Evolutionary conservation across 92 coral and sea anemone species (phyloP).

Genomic region (Parazoanthus darwini): DNA sequence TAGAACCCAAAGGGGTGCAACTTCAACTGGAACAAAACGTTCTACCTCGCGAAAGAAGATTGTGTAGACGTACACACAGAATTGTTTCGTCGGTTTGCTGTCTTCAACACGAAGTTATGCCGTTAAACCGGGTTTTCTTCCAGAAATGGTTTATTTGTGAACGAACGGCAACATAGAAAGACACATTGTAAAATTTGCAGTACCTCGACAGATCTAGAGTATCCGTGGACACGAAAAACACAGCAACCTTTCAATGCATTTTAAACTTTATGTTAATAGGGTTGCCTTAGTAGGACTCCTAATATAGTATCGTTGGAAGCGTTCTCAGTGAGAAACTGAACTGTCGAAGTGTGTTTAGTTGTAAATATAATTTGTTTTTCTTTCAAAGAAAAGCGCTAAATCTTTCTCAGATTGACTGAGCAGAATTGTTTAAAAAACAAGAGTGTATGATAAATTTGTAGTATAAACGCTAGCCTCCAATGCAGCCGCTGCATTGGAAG

Average conservation of each 20-base stretch:
- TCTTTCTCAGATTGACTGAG: background rate
- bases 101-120: background rate
- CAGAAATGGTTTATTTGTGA: background rate
- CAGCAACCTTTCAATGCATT: too few species aligned
- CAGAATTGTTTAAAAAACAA: background rate
- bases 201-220: background rate
- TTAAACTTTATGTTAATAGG: too few species aligned
- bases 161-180: background rate
- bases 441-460: too few species aligned
- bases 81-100: background rate
- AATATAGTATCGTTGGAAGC: background rate
- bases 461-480: too few species aligned
- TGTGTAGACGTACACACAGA: background rate
- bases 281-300: too few species aligned
- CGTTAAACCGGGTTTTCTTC: background rate
- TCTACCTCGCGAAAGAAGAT: constrained; percentile 39
- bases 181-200: background rate
- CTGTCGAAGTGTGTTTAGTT: background rate
- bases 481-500: too few species aligned
- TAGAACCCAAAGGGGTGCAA: background rate
- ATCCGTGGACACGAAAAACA: background rate
- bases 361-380: background rate
- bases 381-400: background rate
- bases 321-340: too few species aligned
- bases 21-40: constrained; percentile 17